Evolutionary conservation across 2,113 vertebrate species (phyloP).

Genomic region (Centropus bengalensis): DNA sequence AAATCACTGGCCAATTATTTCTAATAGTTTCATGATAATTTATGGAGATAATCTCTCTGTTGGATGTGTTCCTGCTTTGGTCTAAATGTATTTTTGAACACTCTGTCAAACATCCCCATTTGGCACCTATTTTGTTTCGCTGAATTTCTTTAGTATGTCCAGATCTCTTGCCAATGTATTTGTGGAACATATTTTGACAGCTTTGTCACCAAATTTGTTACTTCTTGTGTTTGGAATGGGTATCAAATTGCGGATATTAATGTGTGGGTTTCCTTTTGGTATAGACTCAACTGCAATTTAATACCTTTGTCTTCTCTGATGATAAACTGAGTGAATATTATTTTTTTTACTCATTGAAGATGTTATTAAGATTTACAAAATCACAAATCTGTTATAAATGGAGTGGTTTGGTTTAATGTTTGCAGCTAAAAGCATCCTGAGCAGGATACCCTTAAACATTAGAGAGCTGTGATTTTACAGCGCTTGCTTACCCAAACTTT

Average conservation of each 20-base stretch:
- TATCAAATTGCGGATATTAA: slow-evolving; percentile 75
- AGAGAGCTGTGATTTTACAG: not conserved
- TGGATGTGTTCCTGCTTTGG: slow-evolving; percentile 81
- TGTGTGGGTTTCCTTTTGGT: slow-evolving; percentile 70
- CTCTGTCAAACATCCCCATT: slow-evolving; percentile 79
- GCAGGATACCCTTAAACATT: not conserved
- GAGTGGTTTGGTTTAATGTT: not conserved
- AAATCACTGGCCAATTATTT: slow-evolving; percentile 85
- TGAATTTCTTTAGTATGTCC: slow-evolving; percentile 82
- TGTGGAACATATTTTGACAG: slow-evolving; percentile 86
- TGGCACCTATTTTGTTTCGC: slow-evolving; percentile 80
- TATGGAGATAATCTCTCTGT: slow-evolving; percentile 78
- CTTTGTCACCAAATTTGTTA: slow-evolving; percentile 83
- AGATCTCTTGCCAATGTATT: slow-evolving; percentile 83
- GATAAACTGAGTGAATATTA: not conserved
- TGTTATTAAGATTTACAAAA: not conserved
- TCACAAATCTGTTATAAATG: not conserved
- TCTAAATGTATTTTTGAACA: slow-evolving; percentile 80
- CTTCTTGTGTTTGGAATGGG: slow-evolving; percentile 78
- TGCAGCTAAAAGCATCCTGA: not conserved
- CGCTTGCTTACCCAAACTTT: not conserved
- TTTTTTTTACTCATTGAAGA: not conserved
- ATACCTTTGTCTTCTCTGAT: slow-evolving; percentile 40
- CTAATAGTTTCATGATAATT: slow-evolving; percentile 82
- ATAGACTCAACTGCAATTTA: slow-evolving; percentile 38